phyloP scores from a whole-genome alignment of 2,113 vertebrate genomes.

The Pseudonaja textilis region DNA sequence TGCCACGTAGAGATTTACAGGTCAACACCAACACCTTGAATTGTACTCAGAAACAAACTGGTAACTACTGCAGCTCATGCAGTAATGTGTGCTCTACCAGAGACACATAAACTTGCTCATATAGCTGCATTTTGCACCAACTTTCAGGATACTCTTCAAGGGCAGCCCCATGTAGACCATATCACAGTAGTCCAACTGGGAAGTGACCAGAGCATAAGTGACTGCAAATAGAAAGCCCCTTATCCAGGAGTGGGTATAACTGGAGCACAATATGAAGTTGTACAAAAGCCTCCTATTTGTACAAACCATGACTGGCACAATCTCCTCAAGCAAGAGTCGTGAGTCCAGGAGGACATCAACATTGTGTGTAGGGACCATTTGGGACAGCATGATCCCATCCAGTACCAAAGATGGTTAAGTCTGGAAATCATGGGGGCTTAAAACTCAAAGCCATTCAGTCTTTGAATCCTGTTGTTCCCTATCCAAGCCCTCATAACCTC shows the following conservation, averaged over 20 bases:
- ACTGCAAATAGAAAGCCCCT: background rate
- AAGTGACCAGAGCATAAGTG: background rate
- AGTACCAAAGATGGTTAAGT: background rate
- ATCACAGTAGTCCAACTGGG: background rate
- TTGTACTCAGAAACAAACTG: background rate
- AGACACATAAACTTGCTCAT: background rate
- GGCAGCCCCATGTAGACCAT: background rate
- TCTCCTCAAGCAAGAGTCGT: background rate
- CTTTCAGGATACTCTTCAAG: background rate
- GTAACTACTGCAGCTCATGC: background rate
- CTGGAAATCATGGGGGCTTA: background rate
- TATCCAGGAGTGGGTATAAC: background rate
- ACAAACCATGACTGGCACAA: background rate
- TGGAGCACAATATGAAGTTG: background rate
- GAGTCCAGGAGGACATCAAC: background rate
- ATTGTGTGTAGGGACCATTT: background rate
- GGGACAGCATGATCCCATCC: background rate
- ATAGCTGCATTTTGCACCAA: background rate
- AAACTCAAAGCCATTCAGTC: background rate
- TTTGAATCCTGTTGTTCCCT: background rate
- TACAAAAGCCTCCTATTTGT: background rate
- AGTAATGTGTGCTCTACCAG: background rate
- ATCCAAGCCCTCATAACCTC: background rate
- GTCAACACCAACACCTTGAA: too few relatives aligned
- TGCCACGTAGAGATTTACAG: background rate